These are phyloP conservation scores for Macropodus opercularis DNA, from an alignment of 2,797 vertebrate species.

Conservation along the genomic window DNA sequence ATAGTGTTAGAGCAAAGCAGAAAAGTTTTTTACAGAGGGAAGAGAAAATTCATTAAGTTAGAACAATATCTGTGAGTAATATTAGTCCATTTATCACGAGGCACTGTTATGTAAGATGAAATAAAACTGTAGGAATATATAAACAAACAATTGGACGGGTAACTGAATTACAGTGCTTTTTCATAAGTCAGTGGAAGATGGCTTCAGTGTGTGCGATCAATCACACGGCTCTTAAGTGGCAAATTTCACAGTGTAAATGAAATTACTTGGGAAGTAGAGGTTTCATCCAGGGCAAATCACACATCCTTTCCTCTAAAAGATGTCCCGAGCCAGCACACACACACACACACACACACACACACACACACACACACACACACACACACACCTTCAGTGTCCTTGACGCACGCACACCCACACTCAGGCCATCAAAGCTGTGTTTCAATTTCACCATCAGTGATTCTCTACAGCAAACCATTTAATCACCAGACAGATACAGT, in stretches of 20 bases:
- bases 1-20: constrained; percentile 55
- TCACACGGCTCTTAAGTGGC: constrained; percentile 68
- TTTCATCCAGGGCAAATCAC: constrained; percentile 52
- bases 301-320: constrained; percentile 42
- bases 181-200: constrained; percentile 74
- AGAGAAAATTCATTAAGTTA: constrained; percentile 71
- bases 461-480: constrained; percentile 54
- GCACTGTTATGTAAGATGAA: constrained; percentile 66
- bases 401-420: constrained; percentile 8
- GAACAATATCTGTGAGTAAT: constrained; percentile 74
- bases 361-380: neutral
- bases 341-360: constrained; percentile 28
- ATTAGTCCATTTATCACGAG: constrained; percentile 76
- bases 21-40: constrained; percentile 48
- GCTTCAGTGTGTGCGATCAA: constrained; percentile 71
- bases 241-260: constrained; percentile 66
- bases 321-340: constrained; percentile 4
- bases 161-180: constrained; percentile 76
- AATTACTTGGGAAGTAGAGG: constrained; percentile 62
- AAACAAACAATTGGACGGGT: constrained; percentile 72
- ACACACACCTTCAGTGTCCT: neutral
- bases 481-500: constrained; percentile 57
- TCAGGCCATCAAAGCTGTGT: constrained; percentile 13
- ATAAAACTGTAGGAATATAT: constrained; percentile 71
- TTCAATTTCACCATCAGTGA: constrained; percentile 37